Base-by-base conservation (phyloP, 2,113 vertebrate species). In the Ceyx margarethae region DNA sequence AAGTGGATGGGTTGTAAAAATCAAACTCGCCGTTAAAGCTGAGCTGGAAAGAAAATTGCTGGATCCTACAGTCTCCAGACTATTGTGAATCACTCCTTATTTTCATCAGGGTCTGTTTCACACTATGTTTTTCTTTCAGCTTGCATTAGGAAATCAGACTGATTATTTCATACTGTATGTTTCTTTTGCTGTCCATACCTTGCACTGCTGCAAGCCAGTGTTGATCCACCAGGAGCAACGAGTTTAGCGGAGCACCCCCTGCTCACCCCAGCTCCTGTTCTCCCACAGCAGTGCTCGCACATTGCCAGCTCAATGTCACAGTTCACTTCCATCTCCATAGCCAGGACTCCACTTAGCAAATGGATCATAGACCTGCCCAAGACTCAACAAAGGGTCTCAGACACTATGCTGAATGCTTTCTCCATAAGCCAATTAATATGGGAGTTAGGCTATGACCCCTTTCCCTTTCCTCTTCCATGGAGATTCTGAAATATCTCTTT, bases 1-100 rank as follows among this genome's bases (percentile, higher is more conserved):
- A 89, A 93, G 37, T 16, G 74, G 89, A 69, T 29, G 58, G 79
- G 60, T 62, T 66, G 42, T 81, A 78, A 81, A 89, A 90, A 64
- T 68, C 57, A 84, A 94, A 84, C 26, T 81, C 66, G 53, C 57
- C 33, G 8, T 68, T 84, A 72, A n/a, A 85, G 15, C 68, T 74
- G 48, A 35, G 25, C 53, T 85, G 48, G 68, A 72, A 77, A 72
- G 65, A 85, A 78, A 60, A 78, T 35, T 80, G 15, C 60, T 87
- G 61, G 33, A 74, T 76, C 48, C n/a, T 61, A 57, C 43, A 71
- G 64, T 50, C 33, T 87, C 62, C 26, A 48, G 64, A 53, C 60
- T 57, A n/a, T 4, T 64, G 56, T 77, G 72, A 89, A 77, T 91
- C 40, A 60, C 48, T 69, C 13, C 23, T 66, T 57, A 53, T 92